phyloP scores from a whole-genome alignment of 2,113 vertebrate genomes.

The Microcebus tavaratra region DNA sequence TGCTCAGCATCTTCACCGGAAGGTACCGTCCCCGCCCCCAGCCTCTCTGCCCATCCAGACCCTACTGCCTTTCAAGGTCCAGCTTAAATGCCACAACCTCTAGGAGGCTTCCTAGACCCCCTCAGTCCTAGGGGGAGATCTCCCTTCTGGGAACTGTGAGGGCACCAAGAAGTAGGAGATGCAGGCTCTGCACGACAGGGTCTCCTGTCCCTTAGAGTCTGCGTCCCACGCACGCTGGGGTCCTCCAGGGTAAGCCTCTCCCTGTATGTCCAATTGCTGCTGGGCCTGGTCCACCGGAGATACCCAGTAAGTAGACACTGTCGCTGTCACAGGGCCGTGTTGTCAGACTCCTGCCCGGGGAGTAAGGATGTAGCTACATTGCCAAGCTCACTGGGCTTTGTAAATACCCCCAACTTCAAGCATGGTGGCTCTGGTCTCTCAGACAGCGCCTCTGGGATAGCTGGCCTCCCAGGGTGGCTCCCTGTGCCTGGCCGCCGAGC shows the following conservation, averaged over 20 bases:
- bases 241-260: background rate
- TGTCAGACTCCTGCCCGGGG: background rate
- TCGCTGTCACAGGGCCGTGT: background rate
- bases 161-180: background rate
- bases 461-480: accelerated
- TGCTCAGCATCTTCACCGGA: background rate
- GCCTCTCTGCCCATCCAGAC: background rate
- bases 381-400: background rate
- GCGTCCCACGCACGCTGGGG: accelerated
- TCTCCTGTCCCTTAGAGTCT: background rate
- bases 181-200: background rate
- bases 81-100: background rate
- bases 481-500: background rate
- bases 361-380: background rate
- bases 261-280: background rate
- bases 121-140: background rate
- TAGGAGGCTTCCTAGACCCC: background rate
- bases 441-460: background rate
- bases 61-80: background rate
- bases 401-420: background rate
- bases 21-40: too few relatives aligned
- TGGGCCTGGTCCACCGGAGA: background rate
- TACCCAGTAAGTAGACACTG: background rate
- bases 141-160: background rate
- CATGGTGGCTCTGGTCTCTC: accelerated